Evolutionary conservation across 2,888 invertebrate genomes (phyloP).

Genomic region (Nesidiocoris tenuis): DNA sequence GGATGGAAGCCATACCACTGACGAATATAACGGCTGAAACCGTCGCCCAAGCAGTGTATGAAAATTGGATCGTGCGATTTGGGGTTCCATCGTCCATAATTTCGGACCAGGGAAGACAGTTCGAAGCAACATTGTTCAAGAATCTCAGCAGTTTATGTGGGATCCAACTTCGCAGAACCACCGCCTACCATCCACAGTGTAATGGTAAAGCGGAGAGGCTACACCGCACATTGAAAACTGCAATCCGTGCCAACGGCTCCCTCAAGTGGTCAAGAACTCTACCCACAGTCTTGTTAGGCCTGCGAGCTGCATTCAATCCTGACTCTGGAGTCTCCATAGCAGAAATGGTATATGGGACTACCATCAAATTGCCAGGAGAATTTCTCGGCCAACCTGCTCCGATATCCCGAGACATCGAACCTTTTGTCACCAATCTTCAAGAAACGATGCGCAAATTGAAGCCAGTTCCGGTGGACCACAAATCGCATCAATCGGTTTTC

Average conservation of each 20-base stretch:
- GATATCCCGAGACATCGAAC: not conserved
- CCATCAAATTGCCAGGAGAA: constrained; percentile 30
- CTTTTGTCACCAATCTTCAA: constrained; percentile 20
- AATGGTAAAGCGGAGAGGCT: constrained; percentile 26
- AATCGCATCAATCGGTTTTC: constrained; percentile 11
- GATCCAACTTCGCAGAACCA: constrained; percentile 49
- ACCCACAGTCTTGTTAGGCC: constrained; percentile 34
- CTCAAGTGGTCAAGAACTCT: constrained; percentile 23
- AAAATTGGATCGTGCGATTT: constrained; percentile 55
- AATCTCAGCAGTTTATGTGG: constrained; percentile 48
- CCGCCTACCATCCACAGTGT: constrained; percentile 47
- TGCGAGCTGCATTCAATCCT: constrained; percentile 33
- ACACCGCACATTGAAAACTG: constrained; percentile 26
- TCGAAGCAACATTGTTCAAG: constrained; percentile 50
- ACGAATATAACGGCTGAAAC: constrained; percentile 54
- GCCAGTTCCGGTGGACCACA: not conserved
- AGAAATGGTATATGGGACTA: constrained; percentile 23
- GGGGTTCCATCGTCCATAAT: constrained; percentile 54
- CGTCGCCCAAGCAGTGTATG: constrained; percentile 53
- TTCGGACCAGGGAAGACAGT: constrained; percentile 54
- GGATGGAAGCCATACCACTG: constrained; percentile 54
- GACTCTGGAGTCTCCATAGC: constrained; percentile 24
- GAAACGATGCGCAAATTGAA: constrained; percentile 5
- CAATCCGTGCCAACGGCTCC: constrained; percentile 10
- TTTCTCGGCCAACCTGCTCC: constrained; percentile 11